phyloP scores from a whole-genome alignment of 1,140 invertebrate species.

The Hycleus phaleratus region DNA sequence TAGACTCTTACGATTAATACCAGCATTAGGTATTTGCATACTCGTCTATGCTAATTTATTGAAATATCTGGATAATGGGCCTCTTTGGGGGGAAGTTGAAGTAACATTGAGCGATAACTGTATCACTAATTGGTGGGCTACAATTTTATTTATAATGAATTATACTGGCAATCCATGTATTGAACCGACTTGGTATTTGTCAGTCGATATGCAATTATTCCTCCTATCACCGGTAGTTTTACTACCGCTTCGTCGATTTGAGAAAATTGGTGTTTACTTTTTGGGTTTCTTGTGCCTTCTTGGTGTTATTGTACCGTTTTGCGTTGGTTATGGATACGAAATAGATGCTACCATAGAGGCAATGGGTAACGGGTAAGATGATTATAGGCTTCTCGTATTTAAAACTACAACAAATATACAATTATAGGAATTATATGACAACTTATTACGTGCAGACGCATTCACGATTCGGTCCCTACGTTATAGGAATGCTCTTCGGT shows the following conservation, averaged over 20 bases:
- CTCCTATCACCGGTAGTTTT: constrained; percentile 14
- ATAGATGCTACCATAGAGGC: constrained; percentile 24
- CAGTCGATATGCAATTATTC: constrained; percentile 17
- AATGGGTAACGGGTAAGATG: too few relatives aligned
- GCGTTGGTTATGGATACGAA: not conserved
- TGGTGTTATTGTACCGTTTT: constrained; percentile 6
- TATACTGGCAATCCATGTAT: constrained; percentile 25
- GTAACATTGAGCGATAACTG: constrained; percentile 32
- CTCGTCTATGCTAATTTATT: constrained; percentile 47
- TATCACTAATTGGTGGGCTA: constrained; percentile 46
- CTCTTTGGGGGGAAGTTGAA: constrained; percentile 39
- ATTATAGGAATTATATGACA: not conserved
- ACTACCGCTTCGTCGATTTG: not conserved
- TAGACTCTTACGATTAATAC: constrained; percentile 29
- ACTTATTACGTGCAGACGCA: constrained; percentile 35
- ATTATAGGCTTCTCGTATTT: not conserved
- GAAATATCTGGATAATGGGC: constrained; percentile 49
- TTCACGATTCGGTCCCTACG: constrained; percentile 46
- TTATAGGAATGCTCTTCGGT: constrained; percentile 50
- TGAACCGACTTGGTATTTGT: constrained; percentile 14
- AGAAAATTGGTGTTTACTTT: not conserved
- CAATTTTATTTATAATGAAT: constrained; percentile 46
- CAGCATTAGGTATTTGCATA: constrained; percentile 47
- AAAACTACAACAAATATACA: too few relatives aligned
- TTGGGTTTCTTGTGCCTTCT: not conserved